Percentiles rank a stretch among this genome's conserved stretches.
phyloP scores from a whole-genome alignment of 2,797 vertebrate species.

The Cryptoprocta ferox region DNA sequence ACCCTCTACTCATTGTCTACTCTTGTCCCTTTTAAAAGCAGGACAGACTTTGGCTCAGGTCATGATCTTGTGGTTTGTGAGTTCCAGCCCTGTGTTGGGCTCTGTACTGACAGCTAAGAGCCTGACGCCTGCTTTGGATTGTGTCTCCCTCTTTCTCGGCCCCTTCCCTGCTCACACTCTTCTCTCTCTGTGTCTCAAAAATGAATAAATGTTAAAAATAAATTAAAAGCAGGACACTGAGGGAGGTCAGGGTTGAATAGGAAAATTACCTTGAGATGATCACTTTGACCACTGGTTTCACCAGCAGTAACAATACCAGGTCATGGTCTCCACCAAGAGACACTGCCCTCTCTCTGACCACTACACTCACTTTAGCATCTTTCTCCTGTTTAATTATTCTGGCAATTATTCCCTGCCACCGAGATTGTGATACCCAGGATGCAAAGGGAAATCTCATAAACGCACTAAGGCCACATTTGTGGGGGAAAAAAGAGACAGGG shows the following conservation, averaged over 20 bases:
- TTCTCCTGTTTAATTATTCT: not conserved
- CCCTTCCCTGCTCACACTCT: too few species aligned
- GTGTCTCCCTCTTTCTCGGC: too few species aligned
- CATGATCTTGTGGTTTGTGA: too few species aligned
- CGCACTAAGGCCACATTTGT: not conserved
- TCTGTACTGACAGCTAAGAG: too few species aligned
- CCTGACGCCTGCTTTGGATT: too few species aligned
- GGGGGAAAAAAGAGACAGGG: not conserved
- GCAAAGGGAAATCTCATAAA: not conserved
- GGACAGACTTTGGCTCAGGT: too few species aligned
- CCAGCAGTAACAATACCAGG: not conserved
- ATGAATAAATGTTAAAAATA: too few species aligned
- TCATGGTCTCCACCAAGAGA: not conserved
- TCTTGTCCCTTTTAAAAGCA: not conserved
- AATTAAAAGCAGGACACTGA: not conserved
- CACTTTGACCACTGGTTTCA: not conserved
- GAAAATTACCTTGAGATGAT: too few species aligned
- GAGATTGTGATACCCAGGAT: not conserved
- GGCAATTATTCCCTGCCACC: not conserved
- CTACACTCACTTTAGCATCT: not conserved
- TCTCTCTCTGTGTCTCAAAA: too few species aligned
- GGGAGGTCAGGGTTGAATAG: not conserved
- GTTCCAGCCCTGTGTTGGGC: too few species aligned
- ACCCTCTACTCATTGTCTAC: not conserved
- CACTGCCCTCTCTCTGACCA: not conserved